Base-by-base conservation (phyloP, 1,140 invertebrate genomes). In the Dryas iulia region DNA sequence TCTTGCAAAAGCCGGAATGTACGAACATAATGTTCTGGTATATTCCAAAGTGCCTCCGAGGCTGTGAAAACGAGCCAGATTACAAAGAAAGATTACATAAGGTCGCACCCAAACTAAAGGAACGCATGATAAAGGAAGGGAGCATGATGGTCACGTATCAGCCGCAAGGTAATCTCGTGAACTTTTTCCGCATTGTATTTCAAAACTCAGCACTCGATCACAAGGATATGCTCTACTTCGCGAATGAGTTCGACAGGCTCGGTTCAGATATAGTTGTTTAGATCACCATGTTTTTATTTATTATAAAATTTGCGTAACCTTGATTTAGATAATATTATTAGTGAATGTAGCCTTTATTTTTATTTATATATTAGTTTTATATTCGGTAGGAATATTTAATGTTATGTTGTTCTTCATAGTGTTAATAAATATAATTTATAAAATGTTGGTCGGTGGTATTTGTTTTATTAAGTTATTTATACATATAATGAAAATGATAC, bases 11-110 rank as follows among this genome's bases (percentile, higher is more conserved):
- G 71, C 98, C 98, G 0, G 96, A 98, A 92, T 98, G 96, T 86
- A 97, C 97, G 0, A 99, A 99, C 79, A 95, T 99, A 1, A 98
- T 97, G 82, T 99, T 99, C 85, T 99, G 98, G 97, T 99, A 98
- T 81, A 92, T 98, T 8, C 98, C 98, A 3, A 93, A 94, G 23
- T 96, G 95, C 47, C 88, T 99, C 23, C 92, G 95, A 25, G 92
- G 92, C 6, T 81, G 93, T 62, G 92, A 94, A 67, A 87, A 93
- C 63, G 89, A 93, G 35, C 83, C 91, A 1, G 95, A 97, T 64
- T 95, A 95, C 72, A 93, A 93, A 54, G 92, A 95, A 62, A 94
- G 94, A 73, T 87, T 98, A 52, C 95, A 97, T 79, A 95, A 94
- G 88, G 94, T 99, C 18, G 98, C 98, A 1, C 98, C 98, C 0